Evolutionary conservation across 2,797 vertebrate genomes (phyloP).

Genomic region (Galaxias olidus): DNA sequence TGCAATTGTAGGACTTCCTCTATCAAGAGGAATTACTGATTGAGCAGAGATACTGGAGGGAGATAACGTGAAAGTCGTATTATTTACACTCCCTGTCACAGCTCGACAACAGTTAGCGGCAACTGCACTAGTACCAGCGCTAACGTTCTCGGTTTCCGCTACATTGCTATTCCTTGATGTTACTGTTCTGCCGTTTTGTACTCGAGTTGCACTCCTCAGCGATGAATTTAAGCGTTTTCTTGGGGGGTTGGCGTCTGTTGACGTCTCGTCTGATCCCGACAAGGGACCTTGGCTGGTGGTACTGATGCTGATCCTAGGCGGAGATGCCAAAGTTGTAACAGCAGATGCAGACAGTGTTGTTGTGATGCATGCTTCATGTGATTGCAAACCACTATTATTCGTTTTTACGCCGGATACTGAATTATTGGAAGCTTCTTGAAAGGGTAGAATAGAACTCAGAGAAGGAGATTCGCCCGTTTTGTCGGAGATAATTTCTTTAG

Average conservation of each 20-base stretch:
- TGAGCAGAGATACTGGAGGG: slow-evolving; percentile 65
- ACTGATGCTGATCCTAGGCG: slow-evolving; percentile 63
- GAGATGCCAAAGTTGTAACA: slow-evolving; percentile 71
- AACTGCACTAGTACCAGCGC: slow-evolving; percentile 29
- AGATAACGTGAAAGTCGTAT: slow-evolving; percentile 67
- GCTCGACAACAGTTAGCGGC: slow-evolving; percentile 50
- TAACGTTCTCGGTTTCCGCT: slow-evolving; percentile 35
- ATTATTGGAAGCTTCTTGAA: slow-evolving; percentile 50
- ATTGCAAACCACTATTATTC: slow-evolving; percentile 71
- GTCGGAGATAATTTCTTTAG: slow-evolving; percentile 66
- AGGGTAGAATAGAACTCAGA: slow-evolving; percentile 33
- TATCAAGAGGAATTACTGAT: slow-evolving; percentile 68
- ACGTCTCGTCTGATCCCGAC: slow-evolving; percentile 52
- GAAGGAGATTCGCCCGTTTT: slow-evolving; percentile 60
- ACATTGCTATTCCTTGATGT: slow-evolving; percentile 59
- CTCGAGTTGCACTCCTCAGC: slow-evolving; percentile 65
- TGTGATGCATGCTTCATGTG: slow-evolving; percentile 79
- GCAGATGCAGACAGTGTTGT: slow-evolving; percentile 70
- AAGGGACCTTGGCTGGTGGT: slow-evolving; percentile 52
- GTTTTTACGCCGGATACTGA: slow-evolving; percentile 63
- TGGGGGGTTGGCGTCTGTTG: slow-evolving; percentile 53
- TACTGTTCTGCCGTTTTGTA: slow-evolving; percentile 57
- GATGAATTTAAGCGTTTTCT: slow-evolving; percentile 69
- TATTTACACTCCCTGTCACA: slow-evolving; percentile 60
- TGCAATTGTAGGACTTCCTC: slow-evolving; percentile 77